Percentiles rank a stretch among this genome's conserved stretches.
Evolutionary conservation across 2,113 vertebrate species (phyloP).

Genomic region (Erpornis zantholeuca): DNA sequence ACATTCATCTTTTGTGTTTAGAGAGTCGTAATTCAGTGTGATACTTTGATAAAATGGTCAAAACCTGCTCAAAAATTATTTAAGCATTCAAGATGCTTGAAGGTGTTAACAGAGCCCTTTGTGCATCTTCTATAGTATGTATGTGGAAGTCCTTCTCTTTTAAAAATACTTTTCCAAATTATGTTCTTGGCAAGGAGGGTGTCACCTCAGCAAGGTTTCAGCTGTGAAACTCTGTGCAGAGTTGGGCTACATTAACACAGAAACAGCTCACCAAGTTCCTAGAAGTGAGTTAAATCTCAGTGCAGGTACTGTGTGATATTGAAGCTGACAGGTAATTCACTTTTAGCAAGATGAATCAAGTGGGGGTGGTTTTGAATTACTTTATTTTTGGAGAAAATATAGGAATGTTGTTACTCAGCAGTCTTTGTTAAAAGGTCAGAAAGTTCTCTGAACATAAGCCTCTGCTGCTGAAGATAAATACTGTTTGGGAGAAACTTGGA

Average conservation of each 20-base stretch:
- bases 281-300: neutral
- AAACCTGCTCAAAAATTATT: neutral
- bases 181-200: neutral
- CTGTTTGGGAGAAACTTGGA: neutral
- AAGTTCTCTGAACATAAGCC: neutral
- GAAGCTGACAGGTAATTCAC: neutral
- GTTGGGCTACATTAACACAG: neutral
- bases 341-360: neutral
- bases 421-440: neutral
- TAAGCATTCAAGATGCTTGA: neutral
- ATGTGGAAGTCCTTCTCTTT: neutral
- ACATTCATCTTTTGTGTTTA: neutral
- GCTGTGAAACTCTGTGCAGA: neutral
- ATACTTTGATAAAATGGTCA: neutral
- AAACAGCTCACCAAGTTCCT: neutral
- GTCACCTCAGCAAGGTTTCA: neutral
- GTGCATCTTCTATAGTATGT: neutral
- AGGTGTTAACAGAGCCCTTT: neutral
- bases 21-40: neutral
- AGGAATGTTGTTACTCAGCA: neutral
- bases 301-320: neutral
- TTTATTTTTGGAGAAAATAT: neutral
- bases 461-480: neutral
- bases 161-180: neutral
- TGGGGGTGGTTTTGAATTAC: accelerated